phyloP scores from a whole-genome alignment of 1,140 invertebrate species.

The Zaprionus inermis region DNA sequence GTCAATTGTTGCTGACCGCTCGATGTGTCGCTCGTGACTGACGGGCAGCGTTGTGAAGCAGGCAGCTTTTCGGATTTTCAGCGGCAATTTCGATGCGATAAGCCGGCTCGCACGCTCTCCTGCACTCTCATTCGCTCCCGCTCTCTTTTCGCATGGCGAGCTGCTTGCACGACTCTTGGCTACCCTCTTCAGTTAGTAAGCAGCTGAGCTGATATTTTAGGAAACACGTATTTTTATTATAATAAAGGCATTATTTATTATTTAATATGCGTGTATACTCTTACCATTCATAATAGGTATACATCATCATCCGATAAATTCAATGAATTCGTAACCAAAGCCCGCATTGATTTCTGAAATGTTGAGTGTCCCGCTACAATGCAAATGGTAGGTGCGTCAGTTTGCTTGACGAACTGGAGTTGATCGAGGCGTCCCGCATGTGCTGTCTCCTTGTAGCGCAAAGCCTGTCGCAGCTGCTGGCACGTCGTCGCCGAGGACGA shows the following conservation, averaged over 20 bases:
- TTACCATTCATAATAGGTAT: slow-evolving; percentile 46
- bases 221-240: not conserved
- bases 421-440: slow-evolving; percentile 37
- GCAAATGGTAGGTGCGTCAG: slow-evolving; percentile 17
- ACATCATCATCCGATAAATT: slow-evolving; percentile 35
- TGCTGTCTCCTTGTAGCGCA: slow-evolving; percentile 63
- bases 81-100: slow-evolving; percentile 1
- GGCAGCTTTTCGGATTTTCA: not conserved
- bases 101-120: not conserved
- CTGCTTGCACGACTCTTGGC: not conserved
- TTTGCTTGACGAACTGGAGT: slow-evolving; percentile 26
- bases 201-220: not conserved
- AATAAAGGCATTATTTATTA: not conserved
- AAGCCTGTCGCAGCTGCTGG: slow-evolving; percentile 21
- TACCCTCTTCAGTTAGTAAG: not conserved
- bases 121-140: not conserved
- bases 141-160: not conserved
- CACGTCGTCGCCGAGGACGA: slow-evolving; percentile 15
- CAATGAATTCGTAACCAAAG: slow-evolving; percentile 14
- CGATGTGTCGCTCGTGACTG: slow-evolving; percentile 5
- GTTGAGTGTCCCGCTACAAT: slow-evolving; percentile 57
- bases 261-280: not conserved
- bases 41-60: not conserved
- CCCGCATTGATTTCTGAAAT: slow-evolving; percentile 44
- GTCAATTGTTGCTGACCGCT: not conserved